These are phyloP conservation scores for Oryzias javanicus DNA, from an alignment of 2,113 vertebrate species.

Conservation along the genomic window DNA sequence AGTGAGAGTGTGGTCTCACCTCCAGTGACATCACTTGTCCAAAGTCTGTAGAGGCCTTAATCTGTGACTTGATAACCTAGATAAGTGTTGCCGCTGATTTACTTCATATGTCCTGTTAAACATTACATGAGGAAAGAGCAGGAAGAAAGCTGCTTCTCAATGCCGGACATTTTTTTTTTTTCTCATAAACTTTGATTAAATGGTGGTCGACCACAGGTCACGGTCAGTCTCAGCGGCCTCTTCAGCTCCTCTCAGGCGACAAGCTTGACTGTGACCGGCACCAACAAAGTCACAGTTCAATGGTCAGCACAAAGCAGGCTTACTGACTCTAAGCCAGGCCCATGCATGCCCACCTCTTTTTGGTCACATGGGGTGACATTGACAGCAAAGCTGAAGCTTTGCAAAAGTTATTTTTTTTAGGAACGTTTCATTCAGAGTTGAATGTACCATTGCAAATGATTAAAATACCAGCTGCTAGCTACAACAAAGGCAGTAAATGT, in stretches of 20 bases:
- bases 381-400: slow-evolving; percentile 20
- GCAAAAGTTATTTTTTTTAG: slow-evolving; percentile 50
- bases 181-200: not conserved
- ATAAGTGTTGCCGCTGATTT: too few species aligned
- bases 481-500: too few species aligned
- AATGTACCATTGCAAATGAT: too few species aligned
- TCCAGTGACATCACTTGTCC: too few species aligned
- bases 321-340: slow-evolving; percentile 56
- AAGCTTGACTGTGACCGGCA: slow-evolving; percentile 40
- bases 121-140: not conserved
- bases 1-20: too few species aligned
- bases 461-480: too few species aligned
- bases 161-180: slow-evolving; percentile 6
- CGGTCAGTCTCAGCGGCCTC: not conserved
- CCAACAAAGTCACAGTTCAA: slow-evolving; percentile 59
- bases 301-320: slow-evolving; percentile 68
- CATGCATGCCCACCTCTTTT: slow-evolving; percentile 30
- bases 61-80: too few species aligned
- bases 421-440: slow-evolving; percentile 23
- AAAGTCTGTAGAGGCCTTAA: too few species aligned
- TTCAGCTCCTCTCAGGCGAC: slow-evolving; percentile 13
- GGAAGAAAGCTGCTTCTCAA: not conserved
- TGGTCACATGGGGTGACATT: slow-evolving; percentile 50
- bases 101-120: not conserved
- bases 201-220: slow-evolving; percentile 31